Conservation (phyloP, 2,797 vertebrate species). For the Anguilla megastoma region DNA sequence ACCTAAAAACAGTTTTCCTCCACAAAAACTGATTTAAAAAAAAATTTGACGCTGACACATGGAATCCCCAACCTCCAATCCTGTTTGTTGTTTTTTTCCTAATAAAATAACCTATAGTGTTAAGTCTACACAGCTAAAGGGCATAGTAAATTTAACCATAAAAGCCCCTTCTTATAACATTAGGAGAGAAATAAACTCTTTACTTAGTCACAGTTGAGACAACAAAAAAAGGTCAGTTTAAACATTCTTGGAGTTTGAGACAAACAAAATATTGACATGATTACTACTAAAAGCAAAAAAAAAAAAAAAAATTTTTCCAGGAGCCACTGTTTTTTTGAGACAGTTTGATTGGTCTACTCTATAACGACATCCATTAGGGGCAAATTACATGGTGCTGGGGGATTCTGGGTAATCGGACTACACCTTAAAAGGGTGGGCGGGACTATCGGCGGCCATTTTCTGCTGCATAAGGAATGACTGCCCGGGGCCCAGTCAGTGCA, state of each 20-base stretch:
- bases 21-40: slow-evolving; percentile 59
- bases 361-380: slow-evolving; percentile 31
- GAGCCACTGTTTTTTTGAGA: slow-evolving; percentile 49
- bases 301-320: slow-evolving; percentile 22
- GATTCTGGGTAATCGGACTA: slow-evolving; percentile 58
- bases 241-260: slow-evolving; percentile 62
- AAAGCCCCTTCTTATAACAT: slow-evolving; percentile 34
- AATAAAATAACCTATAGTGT: slow-evolving; percentile 68
- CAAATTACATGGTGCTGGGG: slow-evolving; percentile 52
- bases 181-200: slow-evolving; percentile 30
- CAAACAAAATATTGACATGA: slow-evolving; percentile 50
- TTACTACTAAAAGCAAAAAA: slow-evolving; percentile 56
- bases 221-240: slow-evolving; percentile 45
- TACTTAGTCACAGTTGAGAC: slow-evolving; percentile 33
- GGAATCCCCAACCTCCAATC: slow-evolving; percentile 61
- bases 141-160: slow-evolving; percentile 49
- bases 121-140: slow-evolving; percentile 74
- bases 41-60: slow-evolving; percentile 63
- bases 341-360: slow-evolving; percentile 46
- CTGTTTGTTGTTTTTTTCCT: slow-evolving; percentile 40
- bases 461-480: slow-evolving; percentile 64
- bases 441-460: slow-evolving; percentile 56
- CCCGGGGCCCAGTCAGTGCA: slow-evolving; percentile 73
- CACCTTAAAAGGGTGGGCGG: slow-evolving; percentile 57
- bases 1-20: slow-evolving; percentile 64